Conservation (phyloP, 2,113 vertebrate species). For the Aegypius monachus region DNA sequence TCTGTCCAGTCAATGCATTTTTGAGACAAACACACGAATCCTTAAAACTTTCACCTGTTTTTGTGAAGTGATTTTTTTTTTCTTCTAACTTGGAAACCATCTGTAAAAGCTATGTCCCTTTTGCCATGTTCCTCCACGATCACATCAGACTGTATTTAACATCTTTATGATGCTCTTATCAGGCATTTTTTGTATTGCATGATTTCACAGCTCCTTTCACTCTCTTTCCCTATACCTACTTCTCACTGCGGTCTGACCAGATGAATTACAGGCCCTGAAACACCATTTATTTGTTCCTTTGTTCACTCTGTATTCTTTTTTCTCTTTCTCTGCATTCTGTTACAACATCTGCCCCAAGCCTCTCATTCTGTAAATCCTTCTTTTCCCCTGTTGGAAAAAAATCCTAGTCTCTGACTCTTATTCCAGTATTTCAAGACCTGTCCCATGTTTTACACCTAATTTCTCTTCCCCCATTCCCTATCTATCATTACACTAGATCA, state of each 20-base stretch:
- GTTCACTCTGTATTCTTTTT: not conserved
- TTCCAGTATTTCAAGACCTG: not conserved
- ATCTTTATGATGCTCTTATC: not conserved
- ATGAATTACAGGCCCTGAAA: not conserved
- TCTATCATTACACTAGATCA: not conserved
- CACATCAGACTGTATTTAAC: not conserved
- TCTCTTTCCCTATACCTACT: not conserved
- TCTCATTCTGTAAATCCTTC: not conserved
- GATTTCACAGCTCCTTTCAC: not conserved
- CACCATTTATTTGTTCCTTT: not conserved
- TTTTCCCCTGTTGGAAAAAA: not conserved
- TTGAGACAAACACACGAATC: not conserved
- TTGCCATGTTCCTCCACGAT: not conserved
- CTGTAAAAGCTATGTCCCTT: not conserved
- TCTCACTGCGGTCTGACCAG: not conserved
- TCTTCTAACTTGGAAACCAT: not conserved
- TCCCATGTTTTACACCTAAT: not conserved
- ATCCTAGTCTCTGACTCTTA: not conserved
- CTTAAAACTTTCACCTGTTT: not conserved
- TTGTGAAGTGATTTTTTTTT: not conserved
- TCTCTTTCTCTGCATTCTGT: not conserved
- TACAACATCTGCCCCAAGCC: not conserved
- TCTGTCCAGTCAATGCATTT: not conserved
- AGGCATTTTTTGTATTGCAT: not conserved
- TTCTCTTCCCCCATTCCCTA: not conserved